Conservation (phyloP, 2,797 vertebrate genomes). For the Tragelaphus oryx region DNA sequence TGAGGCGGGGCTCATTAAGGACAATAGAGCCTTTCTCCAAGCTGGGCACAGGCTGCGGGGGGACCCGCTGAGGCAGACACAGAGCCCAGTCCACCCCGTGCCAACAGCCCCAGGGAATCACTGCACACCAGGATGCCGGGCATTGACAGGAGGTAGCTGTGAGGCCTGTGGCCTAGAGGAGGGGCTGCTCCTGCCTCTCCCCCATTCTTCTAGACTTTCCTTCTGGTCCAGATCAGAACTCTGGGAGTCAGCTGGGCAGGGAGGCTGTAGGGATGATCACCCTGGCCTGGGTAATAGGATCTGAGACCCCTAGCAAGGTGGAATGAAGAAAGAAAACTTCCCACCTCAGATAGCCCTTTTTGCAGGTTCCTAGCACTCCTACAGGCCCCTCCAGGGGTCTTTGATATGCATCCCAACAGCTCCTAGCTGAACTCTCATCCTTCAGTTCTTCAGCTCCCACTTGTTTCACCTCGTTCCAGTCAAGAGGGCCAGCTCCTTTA, state of each 20-base stretch:
- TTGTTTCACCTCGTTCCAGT: background rate
- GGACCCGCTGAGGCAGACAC: background rate
- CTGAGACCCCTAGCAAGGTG: background rate
- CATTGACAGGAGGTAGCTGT: background rate
- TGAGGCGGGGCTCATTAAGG: background rate
- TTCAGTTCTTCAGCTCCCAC: background rate
- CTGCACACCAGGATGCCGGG: background rate
- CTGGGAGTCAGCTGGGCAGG: background rate
- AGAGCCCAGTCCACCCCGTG: background rate
- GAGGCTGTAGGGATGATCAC: background rate
- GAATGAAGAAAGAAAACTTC: background rate
- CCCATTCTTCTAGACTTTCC: background rate
- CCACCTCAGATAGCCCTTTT: background rate
- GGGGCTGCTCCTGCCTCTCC: background rate
- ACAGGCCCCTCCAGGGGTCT: background rate
- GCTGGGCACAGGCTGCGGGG: background rate
- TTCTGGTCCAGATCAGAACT: background rate
- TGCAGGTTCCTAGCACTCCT: background rate
- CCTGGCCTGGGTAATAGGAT: background rate
- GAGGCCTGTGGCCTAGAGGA: background rate
- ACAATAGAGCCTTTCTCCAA: slow-evolving; percentile 63
- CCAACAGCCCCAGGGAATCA: background rate
- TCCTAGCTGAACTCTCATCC: background rate
- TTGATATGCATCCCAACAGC: background rate
- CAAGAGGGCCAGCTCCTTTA: background rate